A percentile compares a stretch with the other conserved stretches of the same genome.
These are phyloP conservation scores for Arnoldichthys spilopterus DNA, from an alignment of 2,797 vertebrate genomes.

Conservation along the genomic window DNA sequence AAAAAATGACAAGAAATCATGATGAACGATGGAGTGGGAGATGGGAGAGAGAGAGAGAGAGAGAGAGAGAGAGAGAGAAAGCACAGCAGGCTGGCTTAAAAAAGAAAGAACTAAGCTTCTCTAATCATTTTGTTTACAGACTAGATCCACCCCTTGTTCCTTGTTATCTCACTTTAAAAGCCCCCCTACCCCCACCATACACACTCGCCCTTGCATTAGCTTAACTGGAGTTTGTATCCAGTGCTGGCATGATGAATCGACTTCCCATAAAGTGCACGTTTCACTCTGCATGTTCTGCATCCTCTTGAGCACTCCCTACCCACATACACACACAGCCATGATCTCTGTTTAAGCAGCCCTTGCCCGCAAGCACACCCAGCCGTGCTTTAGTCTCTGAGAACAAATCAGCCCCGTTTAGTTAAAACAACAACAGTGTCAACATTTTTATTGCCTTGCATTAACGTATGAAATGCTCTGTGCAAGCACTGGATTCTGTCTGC, in stretches of 20 bases:
- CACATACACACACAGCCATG: slow-evolving; percentile 7
- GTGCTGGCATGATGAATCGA: slow-evolving; percentile 76
- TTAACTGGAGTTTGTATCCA: slow-evolving; percentile 84
- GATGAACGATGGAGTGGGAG: slow-evolving; percentile 48
- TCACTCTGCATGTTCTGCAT: slow-evolving; percentile 77
- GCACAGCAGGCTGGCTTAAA: slow-evolving; percentile 24
- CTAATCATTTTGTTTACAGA: slow-evolving; percentile 27
- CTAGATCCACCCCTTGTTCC: slow-evolving; percentile 37
- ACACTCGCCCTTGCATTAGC: slow-evolving; percentile 79
- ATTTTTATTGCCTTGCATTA: slow-evolving; percentile 14
- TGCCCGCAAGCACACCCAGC: slow-evolving; percentile 2
- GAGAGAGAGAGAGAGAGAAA: slow-evolving; percentile 39
- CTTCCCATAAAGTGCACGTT: slow-evolving; percentile 73
- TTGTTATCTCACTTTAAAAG: slow-evolving; percentile 75
- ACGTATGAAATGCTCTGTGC: slow-evolving; percentile 1
- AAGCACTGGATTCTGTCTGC: not conserved
- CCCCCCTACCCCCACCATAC: slow-evolving; percentile 75
- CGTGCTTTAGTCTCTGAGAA: slow-evolving; percentile 8
- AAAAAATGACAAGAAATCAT: slow-evolving; percentile 45
- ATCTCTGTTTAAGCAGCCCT: slow-evolving; percentile 29
- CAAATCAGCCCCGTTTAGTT: slow-evolving; percentile 32
- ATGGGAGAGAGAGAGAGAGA: slow-evolving; percentile 45
- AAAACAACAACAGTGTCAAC: slow-evolving; percentile 40
- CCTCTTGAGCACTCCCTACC: slow-evolving; percentile 33
- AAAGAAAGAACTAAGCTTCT: not conserved